Evolutionary conservation across 1,140 invertebrate genomes (phyloP).

Genomic region (Diorhabda elongata): DNA sequence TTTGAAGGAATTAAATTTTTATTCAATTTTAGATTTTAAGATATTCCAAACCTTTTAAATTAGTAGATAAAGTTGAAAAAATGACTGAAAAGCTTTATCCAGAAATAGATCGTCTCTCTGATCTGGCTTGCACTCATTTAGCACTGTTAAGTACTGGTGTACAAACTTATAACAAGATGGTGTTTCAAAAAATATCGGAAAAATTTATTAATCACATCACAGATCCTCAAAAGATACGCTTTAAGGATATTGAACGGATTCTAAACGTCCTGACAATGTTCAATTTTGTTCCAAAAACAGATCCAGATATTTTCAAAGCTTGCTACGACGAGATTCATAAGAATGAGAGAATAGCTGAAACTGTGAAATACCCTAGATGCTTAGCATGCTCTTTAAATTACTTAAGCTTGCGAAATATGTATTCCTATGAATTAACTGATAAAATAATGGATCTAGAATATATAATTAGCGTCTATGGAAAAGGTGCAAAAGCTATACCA

Average conservation of each 20-base stretch:
- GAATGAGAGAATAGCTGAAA: slow-evolving; percentile 49
- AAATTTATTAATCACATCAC: slow-evolving; percentile 29
- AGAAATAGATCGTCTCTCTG: slow-evolving; percentile 48
- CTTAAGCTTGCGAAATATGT: slow-evolving; percentile 49
- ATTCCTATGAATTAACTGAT: slow-evolving; percentile 52
- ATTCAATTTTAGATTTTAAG: slow-evolving; percentile 28
- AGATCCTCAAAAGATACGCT: slow-evolving; percentile 43
- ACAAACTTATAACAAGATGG: slow-evolving; percentile 37
- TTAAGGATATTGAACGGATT: slow-evolving; percentile 64
- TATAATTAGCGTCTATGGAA: slow-evolving; percentile 46
- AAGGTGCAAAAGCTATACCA: slow-evolving; percentile 32
- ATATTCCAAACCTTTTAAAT: slow-evolving; percentile 23
- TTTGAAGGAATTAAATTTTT: slow-evolving; percentile 1
- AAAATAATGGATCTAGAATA: slow-evolving; percentile 47
- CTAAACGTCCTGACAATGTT: slow-evolving; percentile 51
- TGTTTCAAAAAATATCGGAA: slow-evolving; percentile 25
- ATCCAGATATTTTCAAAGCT: slow-evolving; percentile 46
- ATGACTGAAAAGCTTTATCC: slow-evolving; percentile 30
- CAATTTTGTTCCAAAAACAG: slow-evolving; percentile 46
- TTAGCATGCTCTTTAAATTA: slow-evolving; percentile 50
- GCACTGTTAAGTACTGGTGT: slow-evolving; percentile 49
- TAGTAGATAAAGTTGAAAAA: slow-evolving; percentile 19
- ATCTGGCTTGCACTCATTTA: slow-evolving; percentile 52
- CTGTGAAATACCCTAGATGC: slow-evolving; percentile 46
- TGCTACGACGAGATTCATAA: slow-evolving; percentile 50